Evolutionary conservation across 2,113 vertebrate genomes (phyloP).

Genomic region (Oreotrochilus melanogaster): DNA sequence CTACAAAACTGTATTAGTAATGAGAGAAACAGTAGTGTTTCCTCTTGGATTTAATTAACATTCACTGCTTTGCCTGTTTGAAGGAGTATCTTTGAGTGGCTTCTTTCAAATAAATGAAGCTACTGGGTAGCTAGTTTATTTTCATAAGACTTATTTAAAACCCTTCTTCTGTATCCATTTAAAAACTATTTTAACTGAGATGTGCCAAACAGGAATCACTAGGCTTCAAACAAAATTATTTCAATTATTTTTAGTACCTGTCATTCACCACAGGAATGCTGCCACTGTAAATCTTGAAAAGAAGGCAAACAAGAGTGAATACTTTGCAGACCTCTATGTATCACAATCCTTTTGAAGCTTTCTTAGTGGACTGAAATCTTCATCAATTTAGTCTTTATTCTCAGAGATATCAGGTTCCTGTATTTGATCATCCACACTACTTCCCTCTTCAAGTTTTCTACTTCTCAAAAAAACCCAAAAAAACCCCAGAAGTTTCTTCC

Average conservation of each 20-base stretch:
- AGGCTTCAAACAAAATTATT: not conserved
- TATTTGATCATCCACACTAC: not conserved
- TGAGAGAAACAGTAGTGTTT: not conserved
- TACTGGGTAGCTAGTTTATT: not conserved
- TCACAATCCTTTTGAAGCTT: not conserved
- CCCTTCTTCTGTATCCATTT: not conserved
- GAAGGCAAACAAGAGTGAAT: not conserved
- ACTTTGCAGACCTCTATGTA: not conserved
- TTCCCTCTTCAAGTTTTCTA: not conserved
- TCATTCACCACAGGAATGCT: not conserved
- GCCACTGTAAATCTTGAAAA: not conserved
- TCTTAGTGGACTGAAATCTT: not conserved
- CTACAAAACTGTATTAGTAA: not conserved
- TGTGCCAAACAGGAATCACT: not conserved
- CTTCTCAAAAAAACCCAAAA: not conserved
- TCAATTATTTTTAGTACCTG: not conserved
- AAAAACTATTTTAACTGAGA: not conserved
- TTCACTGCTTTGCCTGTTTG: not conserved
- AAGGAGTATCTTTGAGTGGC: not conserved
- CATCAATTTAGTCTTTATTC: not conserved
- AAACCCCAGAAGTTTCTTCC: not conserved
- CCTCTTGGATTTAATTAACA: not conserved
- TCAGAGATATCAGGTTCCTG: not conserved
- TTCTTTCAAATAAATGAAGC: not conserved
- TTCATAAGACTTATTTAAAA: not conserved